Evolutionary conservation across 2,113 vertebrate species (phyloP), one percentile per base, ranked within the genome.

Genomic region (Sporophila hypoxantha): DNA sequence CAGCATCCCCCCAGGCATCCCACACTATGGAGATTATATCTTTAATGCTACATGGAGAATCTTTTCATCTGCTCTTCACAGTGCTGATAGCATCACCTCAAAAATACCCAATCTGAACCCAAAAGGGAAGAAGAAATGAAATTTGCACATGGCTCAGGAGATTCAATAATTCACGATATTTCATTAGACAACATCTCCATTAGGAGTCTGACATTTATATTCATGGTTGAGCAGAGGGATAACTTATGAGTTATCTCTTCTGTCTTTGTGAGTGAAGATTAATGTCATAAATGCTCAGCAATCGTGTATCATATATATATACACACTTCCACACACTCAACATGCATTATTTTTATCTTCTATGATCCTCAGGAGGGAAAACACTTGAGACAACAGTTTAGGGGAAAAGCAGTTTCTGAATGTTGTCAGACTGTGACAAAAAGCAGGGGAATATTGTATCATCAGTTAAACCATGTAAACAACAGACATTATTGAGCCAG

Each of bases 241-340:
- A 95, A 92, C 70, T 95, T 93, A 83, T 79, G 91, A 93, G 83
- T 92, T 95, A 86, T 93, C 90, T 93, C 83, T 91, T 91, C 93
- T 92, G 91, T 94, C 94, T 95, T 84, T 74, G 77, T 85, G 89
- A 95, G 90, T 85, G 85, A 96, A 96, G 89, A 96, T 95, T 96
- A 93, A 96, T 95, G 92, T 94, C 93, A 94, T 85, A 95, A 96
- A 91, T 2, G 82, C 84, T 92, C 82, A 66, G 86, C 85, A 82
- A 84, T 87, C 86, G 0, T 94, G 94, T 95, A 90, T 89, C 92
- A 85, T 76, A 64, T 62, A 80, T 78, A 85, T 36, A 89, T 8
- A 88, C 41, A 89, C 59, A 91, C 68, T 93, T 87, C 76, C 14
- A 84, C 55, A 89, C 56, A 47, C 60, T 93, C 74, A 79, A 85